Base-by-base conservation (phyloP, 2,797 vertebrate species). In the Enteromius mattozi region DNA sequence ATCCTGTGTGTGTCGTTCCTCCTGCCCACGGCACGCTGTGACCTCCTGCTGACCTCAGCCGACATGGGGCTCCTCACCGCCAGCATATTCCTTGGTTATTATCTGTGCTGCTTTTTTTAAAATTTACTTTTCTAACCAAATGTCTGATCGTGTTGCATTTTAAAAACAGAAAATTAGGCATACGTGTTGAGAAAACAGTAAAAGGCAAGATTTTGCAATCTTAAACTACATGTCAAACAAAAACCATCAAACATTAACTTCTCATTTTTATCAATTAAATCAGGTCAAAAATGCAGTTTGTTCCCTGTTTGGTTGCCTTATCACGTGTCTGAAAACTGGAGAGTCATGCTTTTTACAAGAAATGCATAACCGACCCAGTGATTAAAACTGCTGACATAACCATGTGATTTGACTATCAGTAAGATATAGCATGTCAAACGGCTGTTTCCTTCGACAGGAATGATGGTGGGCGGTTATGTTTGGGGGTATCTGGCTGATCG, bases 1-100 rank as follows among this genome's bases (percentile, higher is more conserved):
- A 94, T 96, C 35, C 89, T 96, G 59, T 95, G 95, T 6, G 95
- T 96, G 77, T 96, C 95, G 7, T 96, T 96, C 54, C 92, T 95
- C 1, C 87, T 96, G 89, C 95, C 95, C 1, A 95, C 94, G 0
- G 93, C 93, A 0, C 89, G 87, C 84, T 95, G 93, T 14, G 94
- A 96, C 45, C 93, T 96, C 78, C 68, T 3, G 2, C 92, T 96
- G 47, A 92, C 83, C 89, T 93, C 94, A 1, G 91, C 92, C 1
- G 94, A 95, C 91, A 95, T 94, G 94, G 95, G 95, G 47, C 88
- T 95, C 40, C 92, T 96, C 49, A 96, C 93, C 0, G 92, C 94
- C 92, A 95, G 95, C 90, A 93, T 95, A 42, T 96, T 96, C 85
- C 92, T 96, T 0, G 95, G 95, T 95, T 78, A 37, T 40, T 63